phyloP scores from a whole-genome alignment of 2,113 vertebrate genomes.

The Galbula dea region DNA sequence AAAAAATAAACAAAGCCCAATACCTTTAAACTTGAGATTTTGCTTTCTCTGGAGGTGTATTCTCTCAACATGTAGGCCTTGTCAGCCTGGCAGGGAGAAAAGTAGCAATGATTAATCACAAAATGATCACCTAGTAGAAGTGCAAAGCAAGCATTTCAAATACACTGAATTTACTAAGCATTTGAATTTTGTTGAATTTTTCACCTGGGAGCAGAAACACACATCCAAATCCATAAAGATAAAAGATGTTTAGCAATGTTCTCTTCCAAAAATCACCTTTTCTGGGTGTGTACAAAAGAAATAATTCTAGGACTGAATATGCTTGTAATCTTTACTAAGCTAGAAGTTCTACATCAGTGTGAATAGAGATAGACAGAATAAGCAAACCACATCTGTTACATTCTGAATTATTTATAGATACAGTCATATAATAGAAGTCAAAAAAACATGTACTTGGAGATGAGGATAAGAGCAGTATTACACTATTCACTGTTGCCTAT shows the following conservation, averaged over 20 bases:
- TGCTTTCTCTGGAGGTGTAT: conserved; percentile 92
- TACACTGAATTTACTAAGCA: not conserved
- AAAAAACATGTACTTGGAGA: not conserved
- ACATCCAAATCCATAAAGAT: not conserved
- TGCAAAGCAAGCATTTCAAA: not conserved
- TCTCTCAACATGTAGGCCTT: conserved; percentile 89
- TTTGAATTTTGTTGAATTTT: not conserved
- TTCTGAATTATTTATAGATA: not conserved
- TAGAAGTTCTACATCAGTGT: not conserved
- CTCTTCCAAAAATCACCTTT: not conserved
- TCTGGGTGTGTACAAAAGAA: not conserved
- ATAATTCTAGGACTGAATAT: not conserved
- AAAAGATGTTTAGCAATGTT: not conserved
- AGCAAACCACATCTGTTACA: not conserved
- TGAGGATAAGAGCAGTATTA: not conserved
- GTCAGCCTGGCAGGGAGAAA: conserved; percentile 78
- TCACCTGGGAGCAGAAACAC: not conserved
- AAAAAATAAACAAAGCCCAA: not conserved
- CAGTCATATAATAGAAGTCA: not conserved
- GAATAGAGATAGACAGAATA: not conserved
- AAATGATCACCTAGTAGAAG: not conserved
- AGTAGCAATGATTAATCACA: not conserved
- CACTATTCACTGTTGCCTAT: not conserved
- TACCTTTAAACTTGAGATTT: conserved; percentile 88
- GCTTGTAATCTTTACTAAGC: not conserved